phyloP scores from a whole-genome alignment of 2,113 vertebrate species.

The Nothocercus julius region DNA sequence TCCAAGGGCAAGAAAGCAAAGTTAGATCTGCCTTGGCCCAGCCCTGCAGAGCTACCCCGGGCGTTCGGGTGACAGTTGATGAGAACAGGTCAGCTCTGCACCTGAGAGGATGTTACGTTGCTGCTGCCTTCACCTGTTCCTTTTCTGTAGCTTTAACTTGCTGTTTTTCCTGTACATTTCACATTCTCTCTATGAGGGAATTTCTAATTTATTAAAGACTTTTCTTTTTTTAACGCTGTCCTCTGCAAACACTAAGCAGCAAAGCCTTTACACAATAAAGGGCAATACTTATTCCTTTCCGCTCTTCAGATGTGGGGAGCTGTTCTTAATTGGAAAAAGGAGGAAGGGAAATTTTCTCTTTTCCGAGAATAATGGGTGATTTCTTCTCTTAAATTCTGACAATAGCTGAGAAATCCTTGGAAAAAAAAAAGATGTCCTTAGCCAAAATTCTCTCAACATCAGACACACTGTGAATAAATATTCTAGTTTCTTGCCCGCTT shows the following conservation, averaged over 20 bases:
- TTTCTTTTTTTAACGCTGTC: neutral
- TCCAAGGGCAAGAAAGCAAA: neutral
- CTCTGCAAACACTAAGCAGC: neutral
- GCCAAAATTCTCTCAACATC: slow-evolving; percentile 26
- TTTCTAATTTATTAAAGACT: slow-evolving; percentile 5
- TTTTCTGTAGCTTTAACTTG: neutral
- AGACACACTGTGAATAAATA: slow-evolving; percentile 23
- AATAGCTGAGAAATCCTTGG: slow-evolving; percentile 42
- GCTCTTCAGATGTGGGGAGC: neutral
- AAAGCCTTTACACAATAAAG: neutral
- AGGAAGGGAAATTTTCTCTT: slow-evolving; percentile 4
- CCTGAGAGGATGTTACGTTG: neutral
- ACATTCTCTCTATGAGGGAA: neutral
- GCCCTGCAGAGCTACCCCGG: neutral
- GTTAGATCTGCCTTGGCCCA: neutral
- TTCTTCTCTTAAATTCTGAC: slow-evolving; percentile 34
- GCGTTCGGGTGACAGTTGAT: neutral
- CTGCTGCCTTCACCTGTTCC: neutral
- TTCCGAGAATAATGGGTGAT: slow-evolving; percentile 1
- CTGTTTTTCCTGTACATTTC: neutral
- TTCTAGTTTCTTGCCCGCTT: slow-evolving; percentile 16
- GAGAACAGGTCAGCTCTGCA: neutral
- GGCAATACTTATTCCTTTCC: neutral
- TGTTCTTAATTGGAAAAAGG: slow-evolving; percentile 41
- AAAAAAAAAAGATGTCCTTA: neutral